A percentile compares a stretch with the other conserved stretches of the same genome.
These are phyloP conservation scores for Anticlea derivata DNA, from an alignment of 2,888 invertebrate species.

Conservation along the genomic window DNA sequence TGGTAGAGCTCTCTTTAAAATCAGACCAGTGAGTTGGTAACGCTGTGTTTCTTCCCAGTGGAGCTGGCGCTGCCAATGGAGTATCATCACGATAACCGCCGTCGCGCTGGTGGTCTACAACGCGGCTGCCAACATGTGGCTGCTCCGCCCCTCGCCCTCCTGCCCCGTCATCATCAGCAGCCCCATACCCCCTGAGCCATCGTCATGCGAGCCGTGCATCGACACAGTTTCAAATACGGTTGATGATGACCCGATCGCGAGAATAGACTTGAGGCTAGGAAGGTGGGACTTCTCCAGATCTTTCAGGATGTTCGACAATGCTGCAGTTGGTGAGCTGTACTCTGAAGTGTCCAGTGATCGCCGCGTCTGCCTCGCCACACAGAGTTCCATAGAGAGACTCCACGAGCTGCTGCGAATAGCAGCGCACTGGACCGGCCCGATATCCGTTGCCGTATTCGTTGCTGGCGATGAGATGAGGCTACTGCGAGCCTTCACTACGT, in stretches of 20 bases:
- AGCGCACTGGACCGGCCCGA: conserved; percentile 93
- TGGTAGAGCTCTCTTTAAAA: neutral
- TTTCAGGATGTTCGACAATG: conserved; percentile 89
- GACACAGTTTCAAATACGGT: conserved; percentile 55
- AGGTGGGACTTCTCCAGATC: conserved; percentile 89
- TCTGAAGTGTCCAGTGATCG: conserved; percentile 82
- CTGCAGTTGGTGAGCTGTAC: conserved; percentile 87
- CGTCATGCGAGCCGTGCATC: conserved; percentile 68
- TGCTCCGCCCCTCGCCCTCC: conserved; percentile 57
- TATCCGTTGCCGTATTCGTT: conserved; percentile 92
- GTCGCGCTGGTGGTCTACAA: conserved; percentile 85
- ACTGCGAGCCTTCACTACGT: conserved; percentile 89
- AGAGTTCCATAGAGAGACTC: conserved; percentile 92
- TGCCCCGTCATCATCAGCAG: conserved; percentile 53
- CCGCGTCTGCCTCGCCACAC: conserved; percentile 91
- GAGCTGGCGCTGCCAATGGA: conserved; percentile 87
- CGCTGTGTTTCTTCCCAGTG: conserved; percentile 53
- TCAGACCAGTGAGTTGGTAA: neutral
- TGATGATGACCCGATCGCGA: conserved; percentile 79
- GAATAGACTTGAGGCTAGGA: conserved; percentile 86
- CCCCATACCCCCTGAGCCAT: conserved; percentile 49
- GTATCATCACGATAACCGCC: conserved; percentile 86
- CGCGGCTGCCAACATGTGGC: conserved; percentile 72
- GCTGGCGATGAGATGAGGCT: conserved; percentile 90
- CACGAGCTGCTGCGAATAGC: conserved; percentile 91